Evolutionary conservation across 2,888 invertebrate species (phyloP).

Genomic region (Cheilosia grossa): DNA sequence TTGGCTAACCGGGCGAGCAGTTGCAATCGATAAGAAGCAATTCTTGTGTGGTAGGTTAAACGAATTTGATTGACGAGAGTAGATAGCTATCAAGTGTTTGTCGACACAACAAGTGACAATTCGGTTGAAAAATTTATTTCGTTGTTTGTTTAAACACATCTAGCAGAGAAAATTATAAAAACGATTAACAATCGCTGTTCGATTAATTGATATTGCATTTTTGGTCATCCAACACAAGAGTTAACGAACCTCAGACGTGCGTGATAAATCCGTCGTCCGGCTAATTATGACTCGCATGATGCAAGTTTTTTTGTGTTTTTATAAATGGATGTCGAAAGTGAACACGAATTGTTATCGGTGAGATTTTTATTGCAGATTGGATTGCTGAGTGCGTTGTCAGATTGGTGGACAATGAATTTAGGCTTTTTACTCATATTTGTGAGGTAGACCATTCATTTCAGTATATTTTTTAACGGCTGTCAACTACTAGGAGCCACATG

Average conservation of each 20-base stretch:
- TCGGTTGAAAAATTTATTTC: background rate
- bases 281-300: conserved; percentile 2
- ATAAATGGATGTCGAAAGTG: conserved; percentile 6
- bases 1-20: background rate
- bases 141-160: no score
- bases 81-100: background rate
- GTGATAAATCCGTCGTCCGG: background rate
- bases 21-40: conserved; percentile 31
- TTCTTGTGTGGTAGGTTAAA: conserved; percentile 46
- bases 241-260: conserved; percentile 4
- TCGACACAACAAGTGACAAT: background rate
- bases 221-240: background rate
- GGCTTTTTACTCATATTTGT: background rate
- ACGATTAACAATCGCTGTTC: no score
- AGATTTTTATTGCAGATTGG: conserved; percentile 1
- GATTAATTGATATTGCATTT: background rate
- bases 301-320: background rate
- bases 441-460: no score
- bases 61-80: background rate
- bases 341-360: conserved; percentile 11
- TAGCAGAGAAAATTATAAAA: no score
- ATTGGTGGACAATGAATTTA: background rate
- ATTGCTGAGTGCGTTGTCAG: background rate
- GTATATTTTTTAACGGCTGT: no score
- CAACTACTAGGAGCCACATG: no score